Percentiles rank a stretch among this genome's conserved stretches.
These are phyloP conservation scores for Atethmia centrago DNA, from an alignment of 2,888 invertebrate genomes.

Conservation along the genomic window DNA sequence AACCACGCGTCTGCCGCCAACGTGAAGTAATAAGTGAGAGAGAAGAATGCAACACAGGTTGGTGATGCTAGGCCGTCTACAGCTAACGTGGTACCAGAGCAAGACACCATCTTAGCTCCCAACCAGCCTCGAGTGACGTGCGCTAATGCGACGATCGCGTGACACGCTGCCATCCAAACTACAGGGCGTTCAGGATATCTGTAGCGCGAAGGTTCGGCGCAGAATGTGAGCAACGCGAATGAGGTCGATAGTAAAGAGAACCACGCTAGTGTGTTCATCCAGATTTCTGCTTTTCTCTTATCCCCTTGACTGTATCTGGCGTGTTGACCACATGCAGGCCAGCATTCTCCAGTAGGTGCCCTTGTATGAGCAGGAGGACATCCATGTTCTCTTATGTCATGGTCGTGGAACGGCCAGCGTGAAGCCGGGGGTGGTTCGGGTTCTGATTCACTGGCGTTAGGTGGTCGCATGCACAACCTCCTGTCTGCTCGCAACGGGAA, in stretches of 20 bases:
- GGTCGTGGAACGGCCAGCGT: slow-evolving; percentile 85
- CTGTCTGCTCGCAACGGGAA: slow-evolving; percentile 94
- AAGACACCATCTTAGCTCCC: slow-evolving; percentile 83
- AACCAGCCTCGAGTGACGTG: slow-evolving; percentile 93
- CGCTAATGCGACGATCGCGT: slow-evolving; percentile 94
- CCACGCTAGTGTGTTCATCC: slow-evolving; percentile 95
- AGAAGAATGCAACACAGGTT: slow-evolving; percentile 94
- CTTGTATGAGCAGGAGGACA: slow-evolving; percentile 92
- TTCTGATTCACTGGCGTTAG: slow-evolving; percentile 85
- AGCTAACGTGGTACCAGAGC: slow-evolving; percentile 83
- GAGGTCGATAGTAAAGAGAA: slow-evolving; percentile 95
- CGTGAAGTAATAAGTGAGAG: slow-evolving; percentile 94
- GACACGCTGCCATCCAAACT: slow-evolving; percentile 97
- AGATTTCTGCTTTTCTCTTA: slow-evolving; percentile 93
- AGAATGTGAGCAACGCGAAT: slow-evolving; percentile 96
- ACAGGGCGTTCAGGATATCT: slow-evolving; percentile 98
- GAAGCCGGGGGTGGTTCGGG: slow-evolving; percentile 84
- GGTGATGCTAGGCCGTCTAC: slow-evolving; percentile 88
- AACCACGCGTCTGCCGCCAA: slow-evolving; percentile 96
- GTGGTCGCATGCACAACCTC: slow-evolving; percentile 94
- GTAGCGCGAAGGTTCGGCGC: slow-evolving; percentile 96
- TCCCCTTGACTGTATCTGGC: slow-evolving; percentile 92
- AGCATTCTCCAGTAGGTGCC: slow-evolving; percentile 90
- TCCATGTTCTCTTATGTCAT: slow-evolving; percentile 80
- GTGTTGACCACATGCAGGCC: slow-evolving; percentile 92